Percentiles rank a stretch among this genome's conserved stretches.
Evolutionary conservation across 2,797 vertebrate genomes (phyloP).

Genomic region (Zalophus californianus): DNA sequence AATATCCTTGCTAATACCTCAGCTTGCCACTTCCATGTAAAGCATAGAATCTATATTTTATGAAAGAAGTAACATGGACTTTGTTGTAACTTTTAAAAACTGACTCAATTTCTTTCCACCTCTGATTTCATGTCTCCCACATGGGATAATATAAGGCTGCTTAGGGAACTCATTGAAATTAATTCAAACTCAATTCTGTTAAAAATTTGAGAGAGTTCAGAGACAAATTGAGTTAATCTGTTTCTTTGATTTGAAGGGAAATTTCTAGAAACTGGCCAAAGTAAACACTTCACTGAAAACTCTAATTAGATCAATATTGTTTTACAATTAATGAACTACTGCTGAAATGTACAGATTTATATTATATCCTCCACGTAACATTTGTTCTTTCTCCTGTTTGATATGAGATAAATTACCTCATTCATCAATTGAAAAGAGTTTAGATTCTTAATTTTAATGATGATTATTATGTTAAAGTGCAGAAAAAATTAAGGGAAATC

Average conservation of each 20-base stretch:
- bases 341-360: background rate
- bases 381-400: background rate
- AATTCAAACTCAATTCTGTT: background rate
- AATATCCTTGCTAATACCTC: constrained; percentile 14
- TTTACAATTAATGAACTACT: background rate
- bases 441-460: constrained; percentile 65
- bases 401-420: constrained; percentile 15
- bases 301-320: constrained; percentile 23
- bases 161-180: background rate
- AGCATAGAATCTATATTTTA: background rate
- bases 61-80: background rate
- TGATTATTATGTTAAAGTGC: constrained; percentile 58
- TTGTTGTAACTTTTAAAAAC: background rate
- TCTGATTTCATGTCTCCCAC: background rate
- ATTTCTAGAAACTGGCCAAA: constrained; percentile 59
- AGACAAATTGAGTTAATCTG: constrained; percentile 17
- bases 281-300: constrained; percentile 38
- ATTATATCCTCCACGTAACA: background rate
- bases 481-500: constrained; percentile 59
- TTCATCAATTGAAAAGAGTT: constrained; percentile 50
- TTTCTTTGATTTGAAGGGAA: constrained; percentile 48
- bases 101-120: background rate
- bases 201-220: background rate
- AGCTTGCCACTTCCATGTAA: background rate
- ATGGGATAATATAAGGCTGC: background rate